These are phyloP conservation scores for Caracal caracal DNA, from an alignment of 2,113 vertebrate species.

Conservation along the genomic window DNA sequence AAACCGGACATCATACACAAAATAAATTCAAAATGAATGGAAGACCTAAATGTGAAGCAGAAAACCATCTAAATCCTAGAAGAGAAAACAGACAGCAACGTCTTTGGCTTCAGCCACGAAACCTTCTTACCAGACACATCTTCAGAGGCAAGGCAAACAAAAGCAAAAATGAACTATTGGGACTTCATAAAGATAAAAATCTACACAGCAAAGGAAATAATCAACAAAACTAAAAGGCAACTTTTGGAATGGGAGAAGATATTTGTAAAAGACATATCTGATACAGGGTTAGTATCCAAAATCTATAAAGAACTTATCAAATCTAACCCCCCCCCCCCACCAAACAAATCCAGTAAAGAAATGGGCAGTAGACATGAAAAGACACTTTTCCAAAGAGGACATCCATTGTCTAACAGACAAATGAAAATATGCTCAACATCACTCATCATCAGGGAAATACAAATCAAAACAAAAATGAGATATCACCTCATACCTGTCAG, in stretches of 20 bases:
- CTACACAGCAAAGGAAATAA: not conserved
- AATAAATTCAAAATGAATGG: too few species aligned
- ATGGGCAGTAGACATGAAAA: not conserved
- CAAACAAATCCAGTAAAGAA: not conserved
- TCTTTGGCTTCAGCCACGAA: not conserved
- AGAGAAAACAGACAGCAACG: not conserved
- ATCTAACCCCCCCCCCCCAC: rapidly evolving
- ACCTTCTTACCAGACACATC: not conserved
- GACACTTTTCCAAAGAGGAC: not conserved
- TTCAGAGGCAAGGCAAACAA: not conserved
- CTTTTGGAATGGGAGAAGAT: not conserved
- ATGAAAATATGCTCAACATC: not conserved
- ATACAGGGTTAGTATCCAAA: not conserved
- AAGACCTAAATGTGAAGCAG: too few species aligned
- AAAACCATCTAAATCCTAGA: too few species aligned
- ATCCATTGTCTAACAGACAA: not conserved
- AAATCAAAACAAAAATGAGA: not conserved
- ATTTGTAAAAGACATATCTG: not conserved
- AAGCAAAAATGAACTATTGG: not conserved
- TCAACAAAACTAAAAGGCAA: not conserved
- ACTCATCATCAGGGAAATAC: not conserved
- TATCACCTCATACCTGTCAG: not conserved
- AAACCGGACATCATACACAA: too few species aligned
- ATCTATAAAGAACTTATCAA: not conserved
- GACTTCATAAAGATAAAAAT: not conserved